Evolutionary conservation across 2,113 vertebrate genomes (phyloP).

Genomic region (Dipodomys spectabilis): DNA sequence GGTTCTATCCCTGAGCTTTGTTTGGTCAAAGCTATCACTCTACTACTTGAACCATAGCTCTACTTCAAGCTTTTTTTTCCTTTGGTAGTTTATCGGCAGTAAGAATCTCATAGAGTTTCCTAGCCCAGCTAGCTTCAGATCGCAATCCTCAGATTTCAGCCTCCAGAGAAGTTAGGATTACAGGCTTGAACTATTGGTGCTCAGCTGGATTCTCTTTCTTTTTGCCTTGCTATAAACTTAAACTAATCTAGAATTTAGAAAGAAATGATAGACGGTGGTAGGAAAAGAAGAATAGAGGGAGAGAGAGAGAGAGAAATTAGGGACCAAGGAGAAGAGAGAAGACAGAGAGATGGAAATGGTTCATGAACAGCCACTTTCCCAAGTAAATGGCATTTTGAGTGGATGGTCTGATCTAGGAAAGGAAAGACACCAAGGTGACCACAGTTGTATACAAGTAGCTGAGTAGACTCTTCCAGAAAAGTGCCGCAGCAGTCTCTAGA

Average conservation of each 20-base stretch:
- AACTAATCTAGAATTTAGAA: neutral
- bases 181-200: no score
- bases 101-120: no score
- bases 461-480: conserved; percentile 75
- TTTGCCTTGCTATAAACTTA: conserved; percentile 52
- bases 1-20: no score
- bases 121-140: no score
- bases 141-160: no score
- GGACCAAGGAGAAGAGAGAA: neutral
- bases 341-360: neutral
- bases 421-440: conserved; percentile 64
- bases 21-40: no score
- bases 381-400: conserved; percentile 66
- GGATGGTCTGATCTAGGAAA: conserved; percentile 49
- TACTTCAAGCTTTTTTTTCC: no score
- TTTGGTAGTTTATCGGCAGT: no score
- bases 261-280: no score
- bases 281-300: no score
- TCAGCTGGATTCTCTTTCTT: neutral
- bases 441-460: conserved; percentile 60
- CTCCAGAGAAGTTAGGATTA: no score
- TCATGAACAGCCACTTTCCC: conserved; percentile 41
- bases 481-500: conserved; percentile 64
- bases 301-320: accelerated
- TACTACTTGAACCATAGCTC: no score